Evolutionary conservation across 2,113 vertebrate species (phyloP).

Genomic region (Atractosteus spatula): DNA sequence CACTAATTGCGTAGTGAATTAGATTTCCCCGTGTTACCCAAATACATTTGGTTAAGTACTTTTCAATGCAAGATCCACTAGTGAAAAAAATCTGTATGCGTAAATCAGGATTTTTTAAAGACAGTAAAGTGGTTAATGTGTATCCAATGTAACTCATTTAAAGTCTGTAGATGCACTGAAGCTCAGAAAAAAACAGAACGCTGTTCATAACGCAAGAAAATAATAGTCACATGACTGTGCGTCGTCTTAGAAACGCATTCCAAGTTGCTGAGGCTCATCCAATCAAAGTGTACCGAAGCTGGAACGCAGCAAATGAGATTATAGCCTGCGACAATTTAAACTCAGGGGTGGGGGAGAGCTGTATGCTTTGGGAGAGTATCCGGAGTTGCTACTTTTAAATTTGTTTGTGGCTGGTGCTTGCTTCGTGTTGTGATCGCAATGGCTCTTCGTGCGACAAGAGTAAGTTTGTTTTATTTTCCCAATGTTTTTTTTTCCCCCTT

Average conservation of each 20-base stretch:
- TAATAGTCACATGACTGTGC: conserved; percentile 31
- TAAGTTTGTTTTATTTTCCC: conserved; percentile 25
- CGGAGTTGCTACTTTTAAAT: too few relatives aligned
- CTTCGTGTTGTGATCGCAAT: conserved; percentile 35
- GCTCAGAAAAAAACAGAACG: neutral
- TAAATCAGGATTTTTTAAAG: too few relatives aligned
- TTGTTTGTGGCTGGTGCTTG: neutral
- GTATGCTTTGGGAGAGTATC: too few relatives aligned
- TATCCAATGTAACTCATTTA: too few relatives aligned
- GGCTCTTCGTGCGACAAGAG: conserved; percentile 62
- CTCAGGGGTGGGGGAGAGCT: neutral
- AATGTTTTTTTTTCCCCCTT: neutral
- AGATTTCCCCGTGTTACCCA: too few relatives aligned
- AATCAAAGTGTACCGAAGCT: conserved; percentile 44
- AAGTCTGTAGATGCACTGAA: too few relatives aligned
- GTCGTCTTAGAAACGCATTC: conserved; percentile 57
- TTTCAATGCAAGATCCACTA: too few relatives aligned
- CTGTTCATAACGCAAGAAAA: neutral
- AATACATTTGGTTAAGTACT: too few relatives aligned
- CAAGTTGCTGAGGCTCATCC: conserved; percentile 41
- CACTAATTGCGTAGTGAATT: too few relatives aligned
- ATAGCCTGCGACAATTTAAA: conserved; percentile 67
- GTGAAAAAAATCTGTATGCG: too few relatives aligned
- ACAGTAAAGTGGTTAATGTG: too few relatives aligned
- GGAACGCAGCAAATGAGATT: conserved; percentile 54